phyloP scores from a whole-genome alignment of 1,140 invertebrate genomes.

The Leptoteleia sp. region DNA sequence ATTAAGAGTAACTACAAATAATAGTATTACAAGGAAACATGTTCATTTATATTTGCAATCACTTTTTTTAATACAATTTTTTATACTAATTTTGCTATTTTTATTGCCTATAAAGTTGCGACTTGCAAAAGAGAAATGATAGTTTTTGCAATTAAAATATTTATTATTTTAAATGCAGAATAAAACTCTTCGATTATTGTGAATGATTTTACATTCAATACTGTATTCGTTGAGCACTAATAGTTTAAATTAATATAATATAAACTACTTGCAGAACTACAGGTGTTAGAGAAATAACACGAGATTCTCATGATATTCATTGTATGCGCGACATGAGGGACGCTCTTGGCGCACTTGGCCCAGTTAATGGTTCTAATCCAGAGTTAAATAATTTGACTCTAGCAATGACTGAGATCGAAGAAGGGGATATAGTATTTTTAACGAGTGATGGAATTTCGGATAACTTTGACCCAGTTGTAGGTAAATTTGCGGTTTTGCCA shows the following conservation, averaged over 20 bases:
- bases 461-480: conserved; percentile 97
- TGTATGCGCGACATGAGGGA: conserved; percentile 95
- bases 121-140: too few relatives aligned
- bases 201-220: too few relatives aligned
- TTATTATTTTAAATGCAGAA: too few relatives aligned
- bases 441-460: conserved; percentile 96
- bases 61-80: too few relatives aligned
- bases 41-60: too few relatives aligned
- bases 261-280: conserved; percentile 69
- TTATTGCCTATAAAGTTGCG: too few relatives aligned
- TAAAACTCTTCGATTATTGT: too few relatives aligned
- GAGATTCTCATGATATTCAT: conserved; percentile 92
- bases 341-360: conserved; percentile 93
- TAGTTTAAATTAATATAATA: too few relatives aligned
- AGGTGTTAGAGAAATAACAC: conserved; percentile 76
- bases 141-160: too few relatives aligned
- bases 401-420: conserved; percentile 89
- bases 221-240: too few relatives aligned
- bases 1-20: not conserved
- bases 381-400: conserved; percentile 82
- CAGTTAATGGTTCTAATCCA: conserved; percentile 93
- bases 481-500: conserved; percentile 90
- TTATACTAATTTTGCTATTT: too few relatives aligned
- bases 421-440: conserved; percentile 93
- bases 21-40: not conserved